phyloP scores from a whole-genome alignment of 1,140 invertebrate species.

The Nephotettix cincticeps region DNA sequence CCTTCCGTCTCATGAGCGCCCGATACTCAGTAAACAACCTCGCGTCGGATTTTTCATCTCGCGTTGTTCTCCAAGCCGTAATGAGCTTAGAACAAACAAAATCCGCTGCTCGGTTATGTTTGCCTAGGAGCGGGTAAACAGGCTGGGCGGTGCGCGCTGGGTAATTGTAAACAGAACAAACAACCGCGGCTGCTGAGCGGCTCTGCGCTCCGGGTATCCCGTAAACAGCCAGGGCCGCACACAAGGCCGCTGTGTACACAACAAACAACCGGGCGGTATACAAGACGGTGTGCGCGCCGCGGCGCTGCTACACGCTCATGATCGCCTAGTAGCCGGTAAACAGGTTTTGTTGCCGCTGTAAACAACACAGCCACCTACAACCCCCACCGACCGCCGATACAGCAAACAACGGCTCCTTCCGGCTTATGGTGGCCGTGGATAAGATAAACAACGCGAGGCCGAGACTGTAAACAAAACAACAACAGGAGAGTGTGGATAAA shows the following conservation, averaged over 20 bases:
- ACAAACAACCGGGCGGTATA: too few relatives aligned
- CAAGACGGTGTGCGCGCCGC: background rate
- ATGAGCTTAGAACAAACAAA: background rate
- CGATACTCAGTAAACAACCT: constrained; percentile 35
- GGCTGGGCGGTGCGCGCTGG: background rate
- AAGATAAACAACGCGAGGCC: constrained; percentile 23
- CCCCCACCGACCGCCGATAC: background rate
- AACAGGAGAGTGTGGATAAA: too few relatives aligned
- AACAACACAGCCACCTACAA: constrained; percentile 1
- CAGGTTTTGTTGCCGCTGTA: background rate
- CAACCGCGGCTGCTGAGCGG: background rate
- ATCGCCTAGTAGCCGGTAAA: constrained; percentile 13
- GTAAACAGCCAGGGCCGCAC: constrained; percentile 14
- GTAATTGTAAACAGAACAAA: constrained; percentile 4
- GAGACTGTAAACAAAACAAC: constrained; percentile 16
- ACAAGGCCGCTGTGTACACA: constrained; percentile 2
- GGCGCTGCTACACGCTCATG: background rate
- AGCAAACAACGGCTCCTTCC: constrained; percentile 3
- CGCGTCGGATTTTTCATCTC: constrained; percentile 35
- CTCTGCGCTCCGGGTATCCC: constrained; percentile 10
- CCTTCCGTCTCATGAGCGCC: constrained; percentile 26
- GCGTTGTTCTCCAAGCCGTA: background rate
- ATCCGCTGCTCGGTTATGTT: constrained; percentile 18
- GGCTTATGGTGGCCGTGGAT: constrained; percentile 24
- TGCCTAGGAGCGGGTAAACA: constrained; percentile 27